Evolutionary conservation across 2,113 vertebrate species (phyloP).

Genomic region (Rostratula benghalensis): DNA sequence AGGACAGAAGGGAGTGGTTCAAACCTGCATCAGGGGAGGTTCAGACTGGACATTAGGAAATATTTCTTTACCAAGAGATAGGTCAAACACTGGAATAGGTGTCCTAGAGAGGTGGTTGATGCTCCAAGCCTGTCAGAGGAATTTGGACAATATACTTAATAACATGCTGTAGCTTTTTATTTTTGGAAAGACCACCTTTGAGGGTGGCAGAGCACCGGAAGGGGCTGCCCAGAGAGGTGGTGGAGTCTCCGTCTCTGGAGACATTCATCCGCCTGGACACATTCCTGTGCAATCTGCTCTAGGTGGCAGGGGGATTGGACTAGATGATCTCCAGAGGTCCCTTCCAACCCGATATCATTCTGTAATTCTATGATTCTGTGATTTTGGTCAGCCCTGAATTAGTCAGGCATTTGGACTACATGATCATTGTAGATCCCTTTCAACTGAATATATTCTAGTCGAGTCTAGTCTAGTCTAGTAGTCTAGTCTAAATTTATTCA

Average conservation of each 20-base stretch:
- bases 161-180: background rate
- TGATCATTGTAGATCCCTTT: rapidly evolving
- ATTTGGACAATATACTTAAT: background rate
- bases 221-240: too few species aligned
- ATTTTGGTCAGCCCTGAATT: background rate
- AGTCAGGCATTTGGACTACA: background rate
- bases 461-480: too few species aligned
- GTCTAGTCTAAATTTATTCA: background rate
- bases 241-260: too few species aligned
- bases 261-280: too few species aligned
- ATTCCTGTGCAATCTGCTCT: too few species aligned
- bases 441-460: background rate
- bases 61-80: background rate
- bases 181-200: too few species aligned
- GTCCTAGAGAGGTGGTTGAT: background rate
- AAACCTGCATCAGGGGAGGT: background rate
- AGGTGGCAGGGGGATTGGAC: too few species aligned
- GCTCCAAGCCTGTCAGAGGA: background rate
- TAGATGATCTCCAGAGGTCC: too few species aligned
- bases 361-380: too few species aligned
- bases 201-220: too few species aligned
- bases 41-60: background rate
- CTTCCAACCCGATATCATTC: too few species aligned
- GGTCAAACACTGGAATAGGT: background rate
- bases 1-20: rapidly evolving